Base-by-base conservation (phyloP, 2,888 invertebrate genomes). In the Callyntrura sp. region DNA sequence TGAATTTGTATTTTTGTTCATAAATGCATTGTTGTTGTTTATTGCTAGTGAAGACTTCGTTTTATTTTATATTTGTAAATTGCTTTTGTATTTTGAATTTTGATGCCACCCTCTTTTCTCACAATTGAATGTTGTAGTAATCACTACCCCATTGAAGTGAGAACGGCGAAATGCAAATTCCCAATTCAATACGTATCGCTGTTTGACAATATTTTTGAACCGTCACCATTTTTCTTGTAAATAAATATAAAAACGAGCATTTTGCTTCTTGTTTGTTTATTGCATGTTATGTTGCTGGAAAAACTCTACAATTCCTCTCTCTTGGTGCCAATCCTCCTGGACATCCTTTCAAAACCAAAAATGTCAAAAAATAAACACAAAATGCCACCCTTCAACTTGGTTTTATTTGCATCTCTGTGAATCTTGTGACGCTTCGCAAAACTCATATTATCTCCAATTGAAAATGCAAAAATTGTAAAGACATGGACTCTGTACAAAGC, bases 401-500 rank as follows among this genome's bases (percentile, higher is more conserved):
- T 73, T 43, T 62, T 73, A 78, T 78, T 43, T 57, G 65, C 51
- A 65, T 76, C 62, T 82, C 82, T 82, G 45, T 82, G 62, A 45
- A 79, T 57, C 25, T 55, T 78, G 73, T 73, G 73, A 48, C 48
- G 73, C 23, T 28, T 60, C 43, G 4, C 20, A 62, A 81, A 81
- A 79, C 17, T 6, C 48, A 25, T 85, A 25, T 8, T 73, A 12
- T 55, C 20, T 73, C 12, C 60, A 23, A 1, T 78, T 65, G 43
- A 25, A 17, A 35, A 57, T 23, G 35, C 28, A 81, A 79, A 57
- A 85, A 82, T 45, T 68, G 43, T 45, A 57, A 88, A 93, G 93
- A 91, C 93, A 94, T 92, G 93, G 93, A 43, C 88, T 93, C 25
- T 93, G 93, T 87, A 93, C 93, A 62, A 90, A 93, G 90, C 88